Base-by-base conservation (phyloP, 2,797 vertebrate species). In the Malacoctenus gilli region DNA sequence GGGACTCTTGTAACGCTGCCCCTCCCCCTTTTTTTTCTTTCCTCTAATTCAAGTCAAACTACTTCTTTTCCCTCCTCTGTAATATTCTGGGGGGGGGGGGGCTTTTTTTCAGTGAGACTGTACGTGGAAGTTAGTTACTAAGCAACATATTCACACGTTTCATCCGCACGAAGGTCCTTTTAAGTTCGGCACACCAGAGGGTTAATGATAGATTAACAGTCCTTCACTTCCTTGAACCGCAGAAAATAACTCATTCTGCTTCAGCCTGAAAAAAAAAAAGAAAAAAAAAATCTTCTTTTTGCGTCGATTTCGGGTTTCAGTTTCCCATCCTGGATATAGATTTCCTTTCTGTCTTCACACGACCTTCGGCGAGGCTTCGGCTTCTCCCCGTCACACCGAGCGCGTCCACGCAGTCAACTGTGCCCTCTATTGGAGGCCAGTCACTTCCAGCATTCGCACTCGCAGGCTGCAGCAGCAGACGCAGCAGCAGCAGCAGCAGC, bases 341-440 rank as follows among this genome's bases (percentile, higher is more conserved):
- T 10, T 35, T 37, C 32, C 19, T 15, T 37, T 34, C 40, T 15
- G 21, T 52, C 38, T 55, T 16, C 42, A 11, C 4, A 5, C 66
- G 48, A 72, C 54, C 66, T 59, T 72, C 31, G 4, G 30, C 44
- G 0, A n/a, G 39, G 72, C 63, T 78, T 59, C 37, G 5, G 44
- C 66, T 76, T 52, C 60, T 43, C 44, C 30, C n/a, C 62, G 42
- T 28, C 53, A 31, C 57, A 6, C 43, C 22, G 39, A 0, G 54
- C 8, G 28, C 2, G 72, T 73, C 73, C 62, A 18, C 31, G 77
- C 77, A 85, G 87, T 78, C 84, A 83, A 85, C 86, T 88, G 76
- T 88, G 88, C 86, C 88, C 87, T 86, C 87, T 90, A 72, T 88
- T 90, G 88, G 88, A 90, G 63, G 57, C 69, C 70, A 70, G 61